These are phyloP conservation scores for Neodiprion pinetum DNA, from an alignment of 1,140 invertebrate genomes.

Conservation along the genomic window DNA sequence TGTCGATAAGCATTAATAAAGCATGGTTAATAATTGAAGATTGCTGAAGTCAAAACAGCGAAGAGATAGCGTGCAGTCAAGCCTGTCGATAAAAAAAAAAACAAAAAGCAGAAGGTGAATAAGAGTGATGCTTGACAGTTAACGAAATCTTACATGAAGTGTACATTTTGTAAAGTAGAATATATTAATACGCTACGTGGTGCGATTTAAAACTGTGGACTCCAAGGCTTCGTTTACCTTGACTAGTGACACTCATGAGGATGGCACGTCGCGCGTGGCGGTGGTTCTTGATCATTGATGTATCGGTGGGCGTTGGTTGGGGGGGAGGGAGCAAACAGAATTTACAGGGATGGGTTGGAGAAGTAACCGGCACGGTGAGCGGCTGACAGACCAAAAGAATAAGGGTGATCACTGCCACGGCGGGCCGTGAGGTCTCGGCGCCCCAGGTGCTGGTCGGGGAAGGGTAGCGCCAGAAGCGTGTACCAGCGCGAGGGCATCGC, in stretches of 20 bases:
- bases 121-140: neutral
- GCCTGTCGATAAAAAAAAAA: too few relatives aligned
- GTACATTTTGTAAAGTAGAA: neutral
- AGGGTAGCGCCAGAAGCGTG: slow-evolving; percentile 87
- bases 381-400: slow-evolving; percentile 57
- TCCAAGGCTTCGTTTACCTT: slow-evolving; percentile 17
- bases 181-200: neutral
- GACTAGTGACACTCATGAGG: slow-evolving; percentile 19
- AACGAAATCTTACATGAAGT: neutral
- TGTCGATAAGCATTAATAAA: too few relatives aligned
- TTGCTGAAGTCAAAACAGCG: too few relatives aligned
- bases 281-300: slow-evolving; percentile 11
- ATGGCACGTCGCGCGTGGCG: neutral
- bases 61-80: too few relatives aligned
- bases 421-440: slow-evolving; percentile 79
- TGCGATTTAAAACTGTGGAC: neutral
- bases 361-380: slow-evolving; percentile 82
- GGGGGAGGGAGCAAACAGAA: neutral
- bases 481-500: slow-evolving; percentile 82
- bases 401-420: slow-evolving; percentile 69
- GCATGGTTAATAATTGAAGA: too few relatives aligned
- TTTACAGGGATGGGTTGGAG: slow-evolving; percentile 70
- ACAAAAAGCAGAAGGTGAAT: neutral
- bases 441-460: slow-evolving; percentile 89
- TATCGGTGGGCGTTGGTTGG: slow-evolving; percentile 10